Evolutionary conservation across 2,888 invertebrate genomes (phyloP), one percentile per base, ranked within the genome.

Genomic region (Electrophaes corylata): DNA sequence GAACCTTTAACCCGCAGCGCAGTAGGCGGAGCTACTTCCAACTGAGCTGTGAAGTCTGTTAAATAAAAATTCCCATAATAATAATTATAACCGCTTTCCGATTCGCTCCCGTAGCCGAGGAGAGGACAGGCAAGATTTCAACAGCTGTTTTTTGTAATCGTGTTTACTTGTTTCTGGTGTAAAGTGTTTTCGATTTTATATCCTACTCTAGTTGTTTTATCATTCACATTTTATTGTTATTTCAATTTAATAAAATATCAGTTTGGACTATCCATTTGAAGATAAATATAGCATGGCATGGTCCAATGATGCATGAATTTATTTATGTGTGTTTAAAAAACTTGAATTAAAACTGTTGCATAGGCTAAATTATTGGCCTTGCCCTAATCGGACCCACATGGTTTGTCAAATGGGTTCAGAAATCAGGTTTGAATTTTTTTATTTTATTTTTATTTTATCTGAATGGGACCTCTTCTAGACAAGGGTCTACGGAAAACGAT

Each of bases 111-210:
- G 12, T 29, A 60, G 56, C 58, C 58, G 40, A 59, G 53, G 54
- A 53, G n/a, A 16, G 39, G 44, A 33, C 49, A 59, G 58, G 58
- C 58, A 59, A 59, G 58, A 31, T 4, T 23, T 3, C 16, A 23
- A 19, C 23, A 12, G 45, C 39, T 26, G 16, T 29, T 16, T 23
- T 50, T 33, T 54, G 49, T 60, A 23, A 40, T 23, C 23, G 23
- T 23, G 11, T 29, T 29, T 11, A 33, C 33, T 33, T 12, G 33
- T 33, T 1, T 14, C 5, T 35, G 8, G 16, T 16, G 37, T 37
- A 46, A 16, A 4, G 23, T 37, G 33, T 43, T 47, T 54, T 47
- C 18, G 19, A 31, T 40, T 40, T 10, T 37, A n/a, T 40, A 3
- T 40, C 29, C 3, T 20, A 16, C 10, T 16, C 16, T 37, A 37